Evolutionary conservation across 2,888 invertebrate species (phyloP).

Genomic region (Lithophane semibrunnea): DNA sequence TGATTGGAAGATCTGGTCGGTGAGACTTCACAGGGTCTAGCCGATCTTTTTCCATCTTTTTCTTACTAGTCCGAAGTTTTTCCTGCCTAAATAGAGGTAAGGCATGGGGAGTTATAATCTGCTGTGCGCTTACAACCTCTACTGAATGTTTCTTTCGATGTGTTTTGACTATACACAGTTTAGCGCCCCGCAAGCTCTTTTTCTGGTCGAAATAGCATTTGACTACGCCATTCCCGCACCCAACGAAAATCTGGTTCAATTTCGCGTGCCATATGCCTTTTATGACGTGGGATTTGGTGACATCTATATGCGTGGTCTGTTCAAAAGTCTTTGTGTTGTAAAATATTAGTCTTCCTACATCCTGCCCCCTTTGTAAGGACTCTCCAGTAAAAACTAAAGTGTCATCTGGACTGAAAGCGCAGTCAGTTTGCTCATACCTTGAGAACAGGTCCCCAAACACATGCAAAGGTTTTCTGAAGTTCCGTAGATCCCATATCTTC

Average conservation of each 20-base stretch:
- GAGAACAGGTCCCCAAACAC: constrained; percentile 93
- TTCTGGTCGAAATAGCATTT: constrained; percentile 97
- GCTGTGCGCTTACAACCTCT: constrained; percentile 96
- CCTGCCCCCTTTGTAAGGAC: constrained; percentile 92
- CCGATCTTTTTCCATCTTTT: constrained; percentile 97
- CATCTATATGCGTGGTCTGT: constrained; percentile 93
- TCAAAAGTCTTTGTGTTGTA: constrained; percentile 95
- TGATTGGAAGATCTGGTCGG: constrained; percentile 96
- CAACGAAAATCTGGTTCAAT: constrained; percentile 98
- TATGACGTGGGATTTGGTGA: constrained; percentile 95
- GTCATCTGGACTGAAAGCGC: constrained; percentile 98
- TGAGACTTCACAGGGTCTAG: constrained; percentile 96
- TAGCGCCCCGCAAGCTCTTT: constrained; percentile 96
- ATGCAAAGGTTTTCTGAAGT: constrained; percentile 94
- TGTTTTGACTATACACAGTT: constrained; percentile 95
- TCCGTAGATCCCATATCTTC: constrained; percentile 98
- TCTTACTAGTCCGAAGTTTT: constrained; percentile 96
- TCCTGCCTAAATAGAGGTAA: constrained; percentile 98
- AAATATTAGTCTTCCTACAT: constrained; percentile 94
- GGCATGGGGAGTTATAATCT: constrained; percentile 99
- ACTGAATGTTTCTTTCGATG: constrained; percentile 95
- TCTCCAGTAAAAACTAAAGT: constrained; percentile 96
- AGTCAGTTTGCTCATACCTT: constrained; percentile 95
- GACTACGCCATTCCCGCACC: constrained; percentile 97
- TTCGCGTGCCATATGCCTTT: constrained; percentile 99